These are phyloP conservation scores for Umimayanthus kanabou DNA, from an alignment of 92 coral and sea anemone species.

Conservation along the genomic window DNA sequence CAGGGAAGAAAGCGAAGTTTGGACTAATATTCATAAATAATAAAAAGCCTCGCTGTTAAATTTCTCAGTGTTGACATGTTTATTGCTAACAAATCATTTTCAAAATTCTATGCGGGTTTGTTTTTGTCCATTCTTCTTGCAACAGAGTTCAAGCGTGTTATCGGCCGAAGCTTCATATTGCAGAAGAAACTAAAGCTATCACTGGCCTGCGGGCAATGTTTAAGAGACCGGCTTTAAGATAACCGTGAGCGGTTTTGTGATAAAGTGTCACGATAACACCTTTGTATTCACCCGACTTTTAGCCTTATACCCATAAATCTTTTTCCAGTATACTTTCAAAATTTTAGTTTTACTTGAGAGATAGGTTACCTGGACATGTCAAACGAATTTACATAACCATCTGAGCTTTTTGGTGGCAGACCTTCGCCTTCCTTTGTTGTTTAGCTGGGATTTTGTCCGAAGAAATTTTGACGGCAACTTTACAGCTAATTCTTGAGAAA, in stretches of 20 bases:
- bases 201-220: slow-evolving; percentile 33
- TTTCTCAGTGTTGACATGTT: slow-evolving; percentile 27
- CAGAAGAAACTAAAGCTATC: background rate
- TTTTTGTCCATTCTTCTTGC: background rate
- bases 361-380: background rate
- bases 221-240: slow-evolving; percentile 45
- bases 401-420: background rate
- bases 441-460: background rate
- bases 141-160: slow-evolving; percentile 13
- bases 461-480: background rate
- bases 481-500: background rate
- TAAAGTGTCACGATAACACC: slow-evolving; percentile 7
- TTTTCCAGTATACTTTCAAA: background rate
- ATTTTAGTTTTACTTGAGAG: background rate
- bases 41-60: slow-evolving; percentile 28
- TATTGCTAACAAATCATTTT: slow-evolving; percentile 24
- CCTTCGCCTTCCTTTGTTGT: background rate
- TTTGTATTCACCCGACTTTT: slow-evolving; percentile 34
- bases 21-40: slow-evolving; percentile 26
- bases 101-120: background rate
- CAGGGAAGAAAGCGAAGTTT: background rate
- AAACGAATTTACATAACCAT: background rate
- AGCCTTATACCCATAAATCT: background rate
- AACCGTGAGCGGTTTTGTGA: slow-evolving; percentile 44
- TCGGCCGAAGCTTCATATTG: background rate